A percentile compares a stretch with the other conserved stretches of the same genome.
These are phyloP conservation scores for Otis tarda DNA, from an alignment of 2,113 vertebrate genomes.

Conservation along the genomic window DNA sequence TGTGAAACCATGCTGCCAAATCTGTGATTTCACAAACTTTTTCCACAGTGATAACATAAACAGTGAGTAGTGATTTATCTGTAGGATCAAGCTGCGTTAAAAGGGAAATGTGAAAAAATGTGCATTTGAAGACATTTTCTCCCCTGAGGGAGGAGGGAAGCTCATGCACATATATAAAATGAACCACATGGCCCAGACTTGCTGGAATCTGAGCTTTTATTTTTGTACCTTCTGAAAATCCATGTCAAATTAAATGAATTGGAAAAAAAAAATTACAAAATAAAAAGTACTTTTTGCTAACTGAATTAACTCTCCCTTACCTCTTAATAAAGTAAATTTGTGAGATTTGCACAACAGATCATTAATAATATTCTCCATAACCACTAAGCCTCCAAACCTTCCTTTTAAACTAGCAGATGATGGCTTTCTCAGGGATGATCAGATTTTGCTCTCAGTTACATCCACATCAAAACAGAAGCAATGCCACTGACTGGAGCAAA, in stretches of 20 bases:
- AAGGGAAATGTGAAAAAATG: background rate
- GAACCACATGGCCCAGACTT: background rate
- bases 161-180: background rate
- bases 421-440: background rate
- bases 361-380: background rate
- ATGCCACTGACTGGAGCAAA: background rate
- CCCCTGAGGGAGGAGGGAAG: background rate
- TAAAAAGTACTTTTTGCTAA: background rate
- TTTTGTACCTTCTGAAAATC: background rate
- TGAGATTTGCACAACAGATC: background rate
- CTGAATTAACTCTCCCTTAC: background rate
- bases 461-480: background rate
- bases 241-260: background rate
- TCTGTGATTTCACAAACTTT: slow-evolving; percentile 42
- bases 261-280: background rate
- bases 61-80: slow-evolving; percentile 30
- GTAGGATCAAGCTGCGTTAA: background rate
- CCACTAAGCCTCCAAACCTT: background rate
- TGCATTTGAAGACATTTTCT: background rate
- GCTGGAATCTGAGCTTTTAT: background rate
- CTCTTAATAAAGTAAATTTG: background rate
- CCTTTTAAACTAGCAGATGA: background rate
- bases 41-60: slow-evolving; percentile 34
- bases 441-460: background rate
- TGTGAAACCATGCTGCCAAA: background rate